Conservation (phyloP, 2,888 invertebrate genomes). For the Volucella zonaria region DNA sequence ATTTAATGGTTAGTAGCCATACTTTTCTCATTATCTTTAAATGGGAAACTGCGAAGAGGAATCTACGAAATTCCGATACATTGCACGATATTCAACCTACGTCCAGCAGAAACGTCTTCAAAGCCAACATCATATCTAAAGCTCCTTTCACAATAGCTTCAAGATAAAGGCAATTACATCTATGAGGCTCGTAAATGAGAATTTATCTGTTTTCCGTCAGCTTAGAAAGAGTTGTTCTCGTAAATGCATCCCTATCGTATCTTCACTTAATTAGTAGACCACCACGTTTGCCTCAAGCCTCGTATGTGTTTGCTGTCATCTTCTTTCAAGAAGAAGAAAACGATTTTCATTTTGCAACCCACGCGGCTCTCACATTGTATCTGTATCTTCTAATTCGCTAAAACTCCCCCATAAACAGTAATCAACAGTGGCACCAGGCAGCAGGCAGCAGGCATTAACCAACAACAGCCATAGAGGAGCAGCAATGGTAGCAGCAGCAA, state of each 20-base stretch:
- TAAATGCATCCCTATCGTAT: neutral
- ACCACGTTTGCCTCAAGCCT: neutral
- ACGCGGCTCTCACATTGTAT: conserved; percentile 7
- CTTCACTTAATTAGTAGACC: conserved; percentile 9
- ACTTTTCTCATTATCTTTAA: no score
- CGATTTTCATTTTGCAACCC: conserved; percentile 25
- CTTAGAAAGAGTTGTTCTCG: neutral
- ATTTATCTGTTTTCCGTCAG: neutral
- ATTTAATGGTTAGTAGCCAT: no score
- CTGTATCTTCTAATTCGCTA: conserved; percentile 36
- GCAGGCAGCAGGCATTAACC: conserved; percentile 7
- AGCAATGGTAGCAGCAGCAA: conserved; percentile 21
- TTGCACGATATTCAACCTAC: no score
- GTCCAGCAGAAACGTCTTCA: no score
- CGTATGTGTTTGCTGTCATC: conserved; percentile 1
- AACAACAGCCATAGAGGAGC: conserved; percentile 17
- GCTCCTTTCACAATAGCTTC: no score
- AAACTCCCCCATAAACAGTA: conserved; percentile 63
- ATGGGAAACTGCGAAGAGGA: no score
- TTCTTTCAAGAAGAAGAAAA: neutral
- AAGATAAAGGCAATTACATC: no score
- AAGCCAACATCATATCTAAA: no score
- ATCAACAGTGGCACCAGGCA: conserved; percentile 38
- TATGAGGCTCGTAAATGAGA: no score
- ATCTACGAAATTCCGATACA: no score